A percentile compares a stretch with the other conserved stretches of the same genome.
Conservation (phyloP, 2,888 invertebrate species). For the Apantesis nais region DNA sequence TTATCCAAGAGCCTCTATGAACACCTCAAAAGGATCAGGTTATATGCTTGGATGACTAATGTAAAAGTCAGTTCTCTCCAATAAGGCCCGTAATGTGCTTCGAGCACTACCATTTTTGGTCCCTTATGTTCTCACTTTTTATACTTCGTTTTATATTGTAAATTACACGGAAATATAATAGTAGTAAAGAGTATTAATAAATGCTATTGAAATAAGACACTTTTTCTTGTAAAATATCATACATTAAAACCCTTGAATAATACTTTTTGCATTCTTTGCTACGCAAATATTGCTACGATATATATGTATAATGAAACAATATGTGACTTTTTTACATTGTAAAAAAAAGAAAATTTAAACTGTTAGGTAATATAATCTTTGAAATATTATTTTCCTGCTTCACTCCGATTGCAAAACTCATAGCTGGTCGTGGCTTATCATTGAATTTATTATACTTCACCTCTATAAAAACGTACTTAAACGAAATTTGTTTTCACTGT, state of each 20-base stretch:
- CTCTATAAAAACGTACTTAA: conserved; percentile 62
- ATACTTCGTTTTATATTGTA: too few species aligned
- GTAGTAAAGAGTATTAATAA: too few species aligned
- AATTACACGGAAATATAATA: too few species aligned
- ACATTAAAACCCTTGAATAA: too few species aligned
- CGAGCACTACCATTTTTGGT: not conserved
- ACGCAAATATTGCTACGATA: too few species aligned
- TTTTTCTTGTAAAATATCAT: too few species aligned
- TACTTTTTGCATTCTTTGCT: not conserved
- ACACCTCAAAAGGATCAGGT: too few species aligned
- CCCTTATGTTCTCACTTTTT: not conserved
- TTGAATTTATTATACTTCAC: conserved; percentile 57
- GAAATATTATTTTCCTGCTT: conserved; percentile 34
- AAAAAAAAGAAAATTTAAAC: conserved; percentile 11
- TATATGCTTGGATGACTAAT: too few species aligned
- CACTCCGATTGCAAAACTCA: conserved; percentile 56
- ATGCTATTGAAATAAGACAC: too few species aligned
- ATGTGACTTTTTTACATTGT: not conserved
- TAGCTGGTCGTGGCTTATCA: conserved; percentile 59
- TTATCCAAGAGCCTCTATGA: too few species aligned
- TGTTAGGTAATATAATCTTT: conserved; percentile 25
- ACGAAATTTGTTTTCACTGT: conserved; percentile 29
- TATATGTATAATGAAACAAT: not conserved
- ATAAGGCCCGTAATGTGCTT: too few species aligned
- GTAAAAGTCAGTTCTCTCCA: too few species aligned